Percentiles rank a stretch among this genome's conserved stretches.
These are phyloP conservation scores for Dolichopus griseipennis DNA, from an alignment of 2,888 invertebrate species.

Conservation along the genomic window DNA sequence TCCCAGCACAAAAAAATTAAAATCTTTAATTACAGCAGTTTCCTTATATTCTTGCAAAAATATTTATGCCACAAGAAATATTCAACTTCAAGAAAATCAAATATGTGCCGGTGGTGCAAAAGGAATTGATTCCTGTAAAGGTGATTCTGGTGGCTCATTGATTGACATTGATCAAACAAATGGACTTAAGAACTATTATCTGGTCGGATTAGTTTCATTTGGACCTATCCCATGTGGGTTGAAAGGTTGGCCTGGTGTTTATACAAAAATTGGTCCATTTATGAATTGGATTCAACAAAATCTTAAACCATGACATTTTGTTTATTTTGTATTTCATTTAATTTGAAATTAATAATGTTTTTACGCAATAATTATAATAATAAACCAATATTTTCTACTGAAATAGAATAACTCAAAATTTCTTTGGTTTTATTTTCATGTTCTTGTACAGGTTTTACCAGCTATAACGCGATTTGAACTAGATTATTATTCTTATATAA, in stretches of 20 bases:
- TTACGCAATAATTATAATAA: too few relatives aligned
- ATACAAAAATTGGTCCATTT: slow-evolving; percentile 51
- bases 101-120: slow-evolving; percentile 52
- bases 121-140: slow-evolving; percentile 48
- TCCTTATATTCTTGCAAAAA: slow-evolving; percentile 43
- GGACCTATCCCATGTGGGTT: slow-evolving; percentile 55
- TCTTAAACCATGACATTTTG: slow-evolving; percentile 23
- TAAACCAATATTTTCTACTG: too few relatives aligned
- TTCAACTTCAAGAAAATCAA: slow-evolving; percentile 45
- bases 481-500: too few relatives aligned
- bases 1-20: slow-evolving; percentile 48
- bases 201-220: slow-evolving; percentile 55
- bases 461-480: too few relatives aligned
- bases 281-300: slow-evolving; percentile 49
- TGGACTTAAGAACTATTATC: slow-evolving; percentile 40
- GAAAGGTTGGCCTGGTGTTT: slow-evolving; percentile 53
- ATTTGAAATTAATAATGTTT: too few relatives aligned
- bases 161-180: slow-evolving; percentile 41
- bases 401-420: too few relatives aligned
- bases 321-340: neutral
- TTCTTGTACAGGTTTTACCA: too few relatives aligned
- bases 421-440: too few relatives aligned
- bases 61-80: slow-evolving; percentile 45
- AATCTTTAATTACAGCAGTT: slow-evolving; percentile 46
- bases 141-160: slow-evolving; percentile 57